Conservation (phyloP, 1,140 invertebrate genomes). For the Drosophila virilis region DNA sequence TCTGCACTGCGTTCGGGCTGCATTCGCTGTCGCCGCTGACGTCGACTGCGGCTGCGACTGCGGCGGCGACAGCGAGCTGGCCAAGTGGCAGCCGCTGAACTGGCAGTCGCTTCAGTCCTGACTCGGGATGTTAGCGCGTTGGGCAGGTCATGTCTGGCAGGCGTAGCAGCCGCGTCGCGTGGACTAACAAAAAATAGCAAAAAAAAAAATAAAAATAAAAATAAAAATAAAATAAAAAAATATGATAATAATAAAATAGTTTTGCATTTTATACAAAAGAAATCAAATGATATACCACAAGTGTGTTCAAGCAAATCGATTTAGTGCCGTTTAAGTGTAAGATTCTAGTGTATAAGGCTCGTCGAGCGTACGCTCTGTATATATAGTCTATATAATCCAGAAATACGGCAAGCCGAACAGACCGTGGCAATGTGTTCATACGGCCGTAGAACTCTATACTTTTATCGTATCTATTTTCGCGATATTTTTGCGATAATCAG, state of each 20-base stretch:
- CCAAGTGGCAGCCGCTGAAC: constrained; percentile 47
- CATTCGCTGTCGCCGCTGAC: constrained; percentile 7
- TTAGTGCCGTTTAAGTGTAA: constrained; percentile 43
- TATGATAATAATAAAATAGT: constrained; percentile 23
- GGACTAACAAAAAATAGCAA: constrained; percentile 55
- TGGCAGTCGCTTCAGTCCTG: constrained; percentile 81
- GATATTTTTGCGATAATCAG: constrained; percentile 82
- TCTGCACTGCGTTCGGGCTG: constrained; percentile 50
- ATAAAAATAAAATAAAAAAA: constrained; percentile 25
- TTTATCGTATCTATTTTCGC: constrained; percentile 80
- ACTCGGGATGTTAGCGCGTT: constrained; percentile 84
- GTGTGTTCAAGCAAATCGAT: constrained; percentile 48
- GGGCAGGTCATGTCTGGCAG: constrained; percentile 84
- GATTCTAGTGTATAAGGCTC: constrained; percentile 13
- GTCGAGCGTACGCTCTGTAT: constrained; percentile 9
- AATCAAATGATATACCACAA: constrained; percentile 36
- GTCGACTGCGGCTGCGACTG: constrained; percentile 19
- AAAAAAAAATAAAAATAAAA: constrained; percentile 14
- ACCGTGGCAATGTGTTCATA: constrained; percentile 74
- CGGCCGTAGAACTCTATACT: constrained; percentile 66
- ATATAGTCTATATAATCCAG: constrained; percentile 38
- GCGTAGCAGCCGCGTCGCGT: constrained; percentile 67
- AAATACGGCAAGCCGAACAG: constrained; percentile 1
- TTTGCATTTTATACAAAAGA: constrained; percentile 26
- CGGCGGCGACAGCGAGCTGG: constrained; percentile 16